Conservation (phyloP, 1,140 invertebrate species). For the Drosophila willistoni region DNA sequence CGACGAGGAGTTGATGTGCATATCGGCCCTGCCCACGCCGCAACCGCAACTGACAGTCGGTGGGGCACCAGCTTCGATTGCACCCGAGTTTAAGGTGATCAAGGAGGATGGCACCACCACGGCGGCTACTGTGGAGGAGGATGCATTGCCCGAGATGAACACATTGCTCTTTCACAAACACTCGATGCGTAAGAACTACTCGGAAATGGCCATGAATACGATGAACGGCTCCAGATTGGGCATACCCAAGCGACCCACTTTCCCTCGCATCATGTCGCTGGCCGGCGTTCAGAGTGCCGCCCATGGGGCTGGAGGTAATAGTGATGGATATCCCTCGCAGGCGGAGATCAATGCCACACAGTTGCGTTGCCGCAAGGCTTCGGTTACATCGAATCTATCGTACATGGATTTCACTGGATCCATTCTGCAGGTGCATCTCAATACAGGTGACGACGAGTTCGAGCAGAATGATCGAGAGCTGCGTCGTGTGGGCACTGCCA, state of each 20-base stretch:
- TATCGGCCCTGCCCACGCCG: constrained; percentile 73
- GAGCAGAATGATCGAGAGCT: constrained; percentile 79
- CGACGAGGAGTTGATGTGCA: constrained; percentile 85
- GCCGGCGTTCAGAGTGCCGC: constrained; percentile 74
- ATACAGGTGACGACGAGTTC: constrained; percentile 83
- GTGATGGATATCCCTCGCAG: constrained; percentile 67
- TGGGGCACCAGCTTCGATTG: constrained; percentile 21
- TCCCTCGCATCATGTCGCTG: constrained; percentile 82
- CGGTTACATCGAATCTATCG: constrained; percentile 88
- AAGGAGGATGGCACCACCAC: constrained; percentile 79
- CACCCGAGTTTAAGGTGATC: constrained; percentile 72
- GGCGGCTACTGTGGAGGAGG: constrained; percentile 69
- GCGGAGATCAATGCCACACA: constrained; percentile 68
- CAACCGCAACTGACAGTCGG: constrained; percentile 56
- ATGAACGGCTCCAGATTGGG: constrained; percentile 73
- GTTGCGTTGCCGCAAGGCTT: constrained; percentile 85
- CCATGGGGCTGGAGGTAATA: constrained; percentile 42
- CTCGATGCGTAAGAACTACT: constrained; percentile 80
- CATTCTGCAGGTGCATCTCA: constrained; percentile 87
- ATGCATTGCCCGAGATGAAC: constrained; percentile 82
- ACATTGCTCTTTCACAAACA: constrained; percentile 78
- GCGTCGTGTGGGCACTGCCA: constrained; percentile 76
- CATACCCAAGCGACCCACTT: constrained; percentile 78
- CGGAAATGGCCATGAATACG: constrained; percentile 82
- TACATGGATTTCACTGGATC: constrained; percentile 89